Evolutionary conservation across 2,888 invertebrate species (phyloP).

Genomic region (Caenorhabditis sinica): DNA sequence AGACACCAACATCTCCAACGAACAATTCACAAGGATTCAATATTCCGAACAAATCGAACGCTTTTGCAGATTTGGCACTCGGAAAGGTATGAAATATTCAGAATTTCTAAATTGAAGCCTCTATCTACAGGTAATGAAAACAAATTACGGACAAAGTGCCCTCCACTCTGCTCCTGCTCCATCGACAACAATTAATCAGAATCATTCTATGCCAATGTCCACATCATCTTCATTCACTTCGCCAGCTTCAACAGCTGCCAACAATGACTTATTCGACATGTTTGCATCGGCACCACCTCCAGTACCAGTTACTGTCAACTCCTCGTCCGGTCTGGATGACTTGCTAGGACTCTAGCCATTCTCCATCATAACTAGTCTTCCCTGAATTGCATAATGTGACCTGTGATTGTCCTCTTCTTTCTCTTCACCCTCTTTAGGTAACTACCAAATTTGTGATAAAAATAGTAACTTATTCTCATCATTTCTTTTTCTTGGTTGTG

Average conservation of each 20-base stretch:
- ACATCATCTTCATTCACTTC: conserved; percentile 12
- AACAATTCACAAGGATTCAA: conserved; percentile 49
- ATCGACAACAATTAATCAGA: conserved; percentile 7
- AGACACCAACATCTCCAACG: conserved; percentile 57
- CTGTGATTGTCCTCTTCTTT: conserved; percentile 41
- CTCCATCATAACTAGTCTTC: conserved; percentile 7
- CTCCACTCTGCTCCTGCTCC: conserved; percentile 26
- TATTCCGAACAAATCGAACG: conserved; percentile 69
- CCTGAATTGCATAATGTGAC: conserved; percentile 51
- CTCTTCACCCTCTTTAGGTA: conserved; percentile 29
- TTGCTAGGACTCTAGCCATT: conserved; percentile 63
- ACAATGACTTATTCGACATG: conserved; percentile 66
- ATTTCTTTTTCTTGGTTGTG: conserved; percentile 41
- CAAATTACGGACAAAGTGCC: conserved; percentile 66
- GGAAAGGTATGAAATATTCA: conserved; percentile 63
- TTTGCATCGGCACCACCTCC: conserved; percentile 63
- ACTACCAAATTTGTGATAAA: conserved; percentile 35
- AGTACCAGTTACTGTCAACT: conserved; percentile 50
- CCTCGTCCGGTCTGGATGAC: conserved; percentile 66
- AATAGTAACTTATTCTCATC: conserved; percentile 46
- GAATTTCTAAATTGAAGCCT: not conserved
- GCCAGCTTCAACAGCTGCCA: conserved; percentile 33
- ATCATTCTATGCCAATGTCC: conserved; percentile 20
- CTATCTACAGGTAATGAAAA: conserved; percentile 61
- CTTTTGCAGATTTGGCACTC: conserved; percentile 71